These are phyloP conservation scores for Rhea pennata DNA, from an alignment of 2,113 vertebrate species.

Conservation along the genomic window DNA sequence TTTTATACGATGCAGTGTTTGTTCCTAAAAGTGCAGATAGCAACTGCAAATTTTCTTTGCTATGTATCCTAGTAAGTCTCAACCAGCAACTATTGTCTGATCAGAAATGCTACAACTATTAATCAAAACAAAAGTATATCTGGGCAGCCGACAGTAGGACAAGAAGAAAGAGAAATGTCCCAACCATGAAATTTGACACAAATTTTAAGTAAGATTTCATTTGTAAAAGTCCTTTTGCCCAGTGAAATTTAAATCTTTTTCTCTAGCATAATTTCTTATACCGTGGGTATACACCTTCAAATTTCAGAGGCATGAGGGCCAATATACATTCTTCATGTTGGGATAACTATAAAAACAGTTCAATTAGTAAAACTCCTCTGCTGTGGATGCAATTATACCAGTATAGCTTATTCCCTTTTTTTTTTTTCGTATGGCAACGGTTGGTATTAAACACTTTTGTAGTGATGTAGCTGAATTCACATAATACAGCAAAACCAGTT, in stretches of 20 bases:
- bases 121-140: constrained; percentile 14
- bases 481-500: not conserved
- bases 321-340: not conserved
- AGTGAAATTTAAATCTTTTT: constrained; percentile 28
- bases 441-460: not conserved
- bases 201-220: not conserved
- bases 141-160: not conserved
- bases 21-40: not conserved
- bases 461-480: not conserved
- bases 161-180: constrained; percentile 19
- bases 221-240: not conserved
- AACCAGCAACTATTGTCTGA: not conserved
- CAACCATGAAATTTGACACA: not conserved
- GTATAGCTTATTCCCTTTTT: not conserved
- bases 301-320: constrained; percentile 17
- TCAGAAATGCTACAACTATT: constrained; percentile 1
- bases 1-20: not conserved
- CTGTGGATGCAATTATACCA: not conserved
- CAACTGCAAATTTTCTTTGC: not conserved
- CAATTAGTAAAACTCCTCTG: not conserved
- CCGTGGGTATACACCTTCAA: not conserved
- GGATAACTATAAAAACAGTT: not conserved
- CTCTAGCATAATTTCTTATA: constrained; percentile 11
- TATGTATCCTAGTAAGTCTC: not conserved
- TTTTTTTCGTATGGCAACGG: not conserved